Conservation (phyloP, 2,113 vertebrate genomes). For the Carlito syrichta region DNA sequence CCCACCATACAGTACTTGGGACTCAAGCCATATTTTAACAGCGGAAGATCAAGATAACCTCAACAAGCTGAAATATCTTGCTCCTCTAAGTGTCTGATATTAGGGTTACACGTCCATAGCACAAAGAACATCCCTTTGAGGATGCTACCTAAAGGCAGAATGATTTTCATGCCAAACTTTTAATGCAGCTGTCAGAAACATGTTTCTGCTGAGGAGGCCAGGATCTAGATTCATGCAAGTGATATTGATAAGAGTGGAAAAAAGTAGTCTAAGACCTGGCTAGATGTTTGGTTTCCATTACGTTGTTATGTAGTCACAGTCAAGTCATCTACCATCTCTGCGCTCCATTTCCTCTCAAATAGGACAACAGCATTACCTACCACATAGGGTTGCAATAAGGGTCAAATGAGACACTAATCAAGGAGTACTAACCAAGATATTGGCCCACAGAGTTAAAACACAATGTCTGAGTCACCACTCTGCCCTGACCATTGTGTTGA, state of each 20-base stretch:
- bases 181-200: background rate
- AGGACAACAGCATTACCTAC: background rate
- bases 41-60: background rate
- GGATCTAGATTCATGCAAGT: background rate
- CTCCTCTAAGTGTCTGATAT: background rate
- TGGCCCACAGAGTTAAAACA: background rate
- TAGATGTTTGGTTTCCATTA: background rate
- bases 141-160: background rate
- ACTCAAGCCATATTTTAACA: background rate
- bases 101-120: background rate
- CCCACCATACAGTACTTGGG: background rate
- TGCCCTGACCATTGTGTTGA: background rate
- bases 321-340: background rate
- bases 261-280: background rate
- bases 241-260: background rate
- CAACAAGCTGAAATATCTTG: background rate
- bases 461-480: background rate
- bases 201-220: background rate
- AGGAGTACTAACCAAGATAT: fast-evolving
- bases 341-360: background rate
- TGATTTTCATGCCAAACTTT: background rate
- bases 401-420: background rate
- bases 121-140: background rate
- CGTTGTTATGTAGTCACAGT: background rate
- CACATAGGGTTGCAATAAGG: background rate